Percentiles rank a stretch among this genome's conserved stretches.
Evolutionary conservation across 2,888 invertebrate genomes (phyloP).

Genomic region (Mellilla xanthometata): DNA sequence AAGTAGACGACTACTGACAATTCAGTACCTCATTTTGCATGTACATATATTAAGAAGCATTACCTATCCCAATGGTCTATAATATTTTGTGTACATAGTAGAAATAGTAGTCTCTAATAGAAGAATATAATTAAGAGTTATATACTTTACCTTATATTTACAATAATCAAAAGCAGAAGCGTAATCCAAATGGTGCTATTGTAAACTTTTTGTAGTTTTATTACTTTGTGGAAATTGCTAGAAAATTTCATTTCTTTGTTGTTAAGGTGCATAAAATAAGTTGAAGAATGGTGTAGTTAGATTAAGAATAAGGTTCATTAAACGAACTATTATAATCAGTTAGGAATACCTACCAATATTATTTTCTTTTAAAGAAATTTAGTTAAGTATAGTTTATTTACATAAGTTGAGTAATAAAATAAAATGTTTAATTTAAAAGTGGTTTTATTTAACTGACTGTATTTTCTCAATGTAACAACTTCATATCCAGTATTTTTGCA

Average conservation of each 20-base stretch:
- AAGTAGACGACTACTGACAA: conserved; percentile 4
- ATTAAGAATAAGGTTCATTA: too few relatives aligned
- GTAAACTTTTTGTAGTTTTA: not conserved
- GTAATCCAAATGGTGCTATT: conserved; percentile 64
- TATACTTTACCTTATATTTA: conserved; percentile 23
- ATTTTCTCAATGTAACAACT: too few relatives aligned
- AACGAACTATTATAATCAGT: too few relatives aligned
- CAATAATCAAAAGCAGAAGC: conserved; percentile 41
- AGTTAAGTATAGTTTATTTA: conserved; percentile 18
- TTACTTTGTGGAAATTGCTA: not conserved
- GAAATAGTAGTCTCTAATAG: conserved; percentile 41
- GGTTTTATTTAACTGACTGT: too few relatives aligned
- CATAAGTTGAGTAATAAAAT: conserved; percentile 27
- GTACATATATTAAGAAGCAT: too few relatives aligned
- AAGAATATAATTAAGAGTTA: not conserved
- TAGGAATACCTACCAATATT: too few relatives aligned
- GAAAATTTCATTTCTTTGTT: too few relatives aligned
- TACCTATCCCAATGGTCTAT: not conserved
- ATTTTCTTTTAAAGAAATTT: not conserved
- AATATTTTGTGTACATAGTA: conserved; percentile 28
- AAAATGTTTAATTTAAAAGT: conserved; percentile 15
- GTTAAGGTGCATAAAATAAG: too few relatives aligned
- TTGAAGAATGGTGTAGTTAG: too few relatives aligned
- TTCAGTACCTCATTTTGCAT: conserved; percentile 7
- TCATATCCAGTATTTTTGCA: too few relatives aligned